Conservation (phyloP, 2,797 vertebrate genomes). For the Rhabdophis nuchalis region DNA sequence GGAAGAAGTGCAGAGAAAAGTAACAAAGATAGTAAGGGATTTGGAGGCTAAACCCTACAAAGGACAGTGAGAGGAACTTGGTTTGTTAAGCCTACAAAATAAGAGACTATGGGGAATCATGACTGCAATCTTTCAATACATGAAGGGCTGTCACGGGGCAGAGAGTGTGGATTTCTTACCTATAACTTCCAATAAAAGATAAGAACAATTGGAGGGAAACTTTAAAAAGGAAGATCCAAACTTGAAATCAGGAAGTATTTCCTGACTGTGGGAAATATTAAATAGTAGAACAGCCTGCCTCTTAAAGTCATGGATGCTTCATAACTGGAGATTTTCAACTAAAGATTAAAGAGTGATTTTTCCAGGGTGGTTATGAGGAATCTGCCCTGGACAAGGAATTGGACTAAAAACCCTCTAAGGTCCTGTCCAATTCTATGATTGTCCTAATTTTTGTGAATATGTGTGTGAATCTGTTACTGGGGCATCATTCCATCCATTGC, state of each 20-base stretch:
- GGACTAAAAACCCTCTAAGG: neutral
- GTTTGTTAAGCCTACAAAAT: neutral
- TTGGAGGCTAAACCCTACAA: neutral
- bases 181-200: neutral
- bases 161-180: neutral
- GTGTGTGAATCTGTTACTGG: neutral
- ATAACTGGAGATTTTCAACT: neutral
- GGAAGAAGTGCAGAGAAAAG: neutral
- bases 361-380: neutral
- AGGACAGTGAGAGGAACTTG: neutral
- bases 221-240: neutral
- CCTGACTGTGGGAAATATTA: neutral
- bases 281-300: neutral
- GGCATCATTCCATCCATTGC: neutral
- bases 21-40: neutral
- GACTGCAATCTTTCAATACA: neutral
- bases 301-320: neutral
- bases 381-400: neutral
- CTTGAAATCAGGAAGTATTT: neutral
- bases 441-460: neutral
- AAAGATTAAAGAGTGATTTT: neutral
- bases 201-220: neutral
- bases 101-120: neutral
- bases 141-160: neutral
- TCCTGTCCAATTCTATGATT: neutral